Evolutionary conservation across 2,797 vertebrate species (phyloP).

Genomic region (Ctenosaura bakeri): DNA sequence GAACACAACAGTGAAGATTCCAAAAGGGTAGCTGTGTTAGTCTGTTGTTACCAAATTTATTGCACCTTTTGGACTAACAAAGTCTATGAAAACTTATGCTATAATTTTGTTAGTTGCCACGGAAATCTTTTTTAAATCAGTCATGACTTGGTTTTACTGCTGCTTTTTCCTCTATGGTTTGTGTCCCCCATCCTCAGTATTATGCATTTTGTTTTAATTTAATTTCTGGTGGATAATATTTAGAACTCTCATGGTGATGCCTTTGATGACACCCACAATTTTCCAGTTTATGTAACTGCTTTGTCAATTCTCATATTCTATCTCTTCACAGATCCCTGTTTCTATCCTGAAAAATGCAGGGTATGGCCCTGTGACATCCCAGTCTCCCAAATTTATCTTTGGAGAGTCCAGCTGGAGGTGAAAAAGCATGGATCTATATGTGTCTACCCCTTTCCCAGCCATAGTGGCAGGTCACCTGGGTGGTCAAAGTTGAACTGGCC

Average conservation of each 20-base stretch:
- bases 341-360: background rate
- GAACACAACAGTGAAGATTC: background rate
- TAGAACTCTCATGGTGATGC: background rate
- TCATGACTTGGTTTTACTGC: too few relatives aligned
- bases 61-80: too few relatives aligned
- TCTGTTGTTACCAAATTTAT: background rate
- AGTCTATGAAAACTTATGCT: background rate
- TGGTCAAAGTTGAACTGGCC: constrained; percentile 99
- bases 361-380: background rate
- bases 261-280: background rate
- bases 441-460: constrained; percentile 5
- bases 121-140: background rate
- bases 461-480: constrained; percentile 85
- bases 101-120: background rate
- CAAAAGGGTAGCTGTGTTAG: background rate
- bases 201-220: background rate
- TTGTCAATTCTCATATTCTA: background rate
- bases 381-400: background rate
- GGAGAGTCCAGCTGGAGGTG: background rate
- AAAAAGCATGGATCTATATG: background rate
- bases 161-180: background rate
- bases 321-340: background rate
- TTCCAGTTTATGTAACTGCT: background rate
- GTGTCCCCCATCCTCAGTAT: background rate
- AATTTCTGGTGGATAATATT: constrained; percentile 2